Percentiles rank a stretch among this genome's conserved stretches.
Evolutionary conservation across 1,140 invertebrate species (phyloP).

Genomic region (Scaptodrosophila lebanonensis): DNA sequence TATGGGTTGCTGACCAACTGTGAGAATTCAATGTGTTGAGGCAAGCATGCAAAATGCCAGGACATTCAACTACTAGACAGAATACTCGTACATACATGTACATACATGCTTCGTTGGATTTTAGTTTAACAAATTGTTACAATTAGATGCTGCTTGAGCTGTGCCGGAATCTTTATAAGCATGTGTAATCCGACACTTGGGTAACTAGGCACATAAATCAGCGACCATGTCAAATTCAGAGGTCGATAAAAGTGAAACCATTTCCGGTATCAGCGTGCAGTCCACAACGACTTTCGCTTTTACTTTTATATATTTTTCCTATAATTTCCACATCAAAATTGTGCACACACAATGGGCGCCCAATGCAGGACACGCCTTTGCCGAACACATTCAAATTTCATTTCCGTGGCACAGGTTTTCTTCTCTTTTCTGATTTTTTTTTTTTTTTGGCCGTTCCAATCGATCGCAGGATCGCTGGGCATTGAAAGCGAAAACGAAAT

Average conservation of each 20-base stretch:
- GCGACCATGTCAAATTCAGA: slow-evolving; percentile 27
- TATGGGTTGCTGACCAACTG: slow-evolving; percentile 45
- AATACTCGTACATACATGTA: no score
- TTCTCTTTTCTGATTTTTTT: no score
- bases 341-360: slow-evolving; percentile 36
- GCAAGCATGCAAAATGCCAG: slow-evolving; percentile 65
- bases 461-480: slow-evolving; percentile 25
- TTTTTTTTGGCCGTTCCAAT: slow-evolving; percentile 19
- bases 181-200: slow-evolving; percentile 69
- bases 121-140: slow-evolving; percentile 37
- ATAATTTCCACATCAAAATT: slow-evolving; percentile 63
- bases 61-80: slow-evolving; percentile 39
- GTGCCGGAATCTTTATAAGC: slow-evolving; percentile 32
- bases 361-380: slow-evolving; percentile 38
- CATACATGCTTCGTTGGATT: slow-evolving; percentile 59
- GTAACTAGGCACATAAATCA: slow-evolving; percentile 72
- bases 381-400: slow-evolving; percentile 60
- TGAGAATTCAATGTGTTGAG: slow-evolving; percentile 17
- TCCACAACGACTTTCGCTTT: slow-evolving; percentile 65
- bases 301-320: slow-evolving; percentile 47
- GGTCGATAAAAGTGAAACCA: slow-evolving; percentile 70
- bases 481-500: slow-evolving; percentile 18
- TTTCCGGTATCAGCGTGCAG: slow-evolving; percentile 69
- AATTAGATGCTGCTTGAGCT: slow-evolving; percentile 29
- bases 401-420: slow-evolving; percentile 49